phyloP scores from a whole-genome alignment of 2,888 invertebrate genomes.

The Phrixothrix hirtus region DNA sequence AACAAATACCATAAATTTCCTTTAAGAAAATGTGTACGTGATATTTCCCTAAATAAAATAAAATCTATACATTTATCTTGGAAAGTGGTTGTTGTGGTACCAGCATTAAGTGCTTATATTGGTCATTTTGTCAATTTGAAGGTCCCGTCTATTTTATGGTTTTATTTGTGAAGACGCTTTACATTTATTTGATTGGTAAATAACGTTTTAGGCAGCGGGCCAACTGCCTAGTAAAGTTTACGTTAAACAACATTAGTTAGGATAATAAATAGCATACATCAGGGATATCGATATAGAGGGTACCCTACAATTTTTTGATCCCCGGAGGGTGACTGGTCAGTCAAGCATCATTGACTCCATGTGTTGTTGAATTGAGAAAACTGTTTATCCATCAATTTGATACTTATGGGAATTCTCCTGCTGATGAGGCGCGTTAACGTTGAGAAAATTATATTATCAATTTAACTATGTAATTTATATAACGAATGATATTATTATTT shows the following conservation, averaged over 20 bases:
- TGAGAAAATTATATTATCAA: neutral
- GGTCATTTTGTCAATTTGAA: constrained; percentile 12
- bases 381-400: constrained; percentile 28
- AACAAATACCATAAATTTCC: no score
- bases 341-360: constrained; percentile 32
- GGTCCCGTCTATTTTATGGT: constrained; percentile 4
- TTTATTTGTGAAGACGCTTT: constrained; percentile 8
- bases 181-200: constrained; percentile 4
- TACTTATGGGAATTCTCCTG: constrained; percentile 21
- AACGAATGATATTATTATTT: no score
- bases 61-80: constrained; percentile 6
- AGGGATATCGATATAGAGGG: constrained; percentile 16
- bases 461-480: no score
- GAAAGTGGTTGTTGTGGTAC: constrained; percentile 8
- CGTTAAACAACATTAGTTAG: constrained; percentile 7
- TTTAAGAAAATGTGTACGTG: no score
- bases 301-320: constrained; percentile 1
- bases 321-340: constrained; percentile 20
- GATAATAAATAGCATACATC: constrained; percentile 25
- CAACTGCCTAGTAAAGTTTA: constrained; percentile 7
- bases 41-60: no score
- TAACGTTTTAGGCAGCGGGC: constrained; percentile 9
- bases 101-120: constrained; percentile 10
- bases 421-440: constrained; percentile 1
- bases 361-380: constrained; percentile 26